Evolutionary conservation across 2,113 vertebrate genomes (phyloP).

Genomic region (Eulemur rufifrons): DNA sequence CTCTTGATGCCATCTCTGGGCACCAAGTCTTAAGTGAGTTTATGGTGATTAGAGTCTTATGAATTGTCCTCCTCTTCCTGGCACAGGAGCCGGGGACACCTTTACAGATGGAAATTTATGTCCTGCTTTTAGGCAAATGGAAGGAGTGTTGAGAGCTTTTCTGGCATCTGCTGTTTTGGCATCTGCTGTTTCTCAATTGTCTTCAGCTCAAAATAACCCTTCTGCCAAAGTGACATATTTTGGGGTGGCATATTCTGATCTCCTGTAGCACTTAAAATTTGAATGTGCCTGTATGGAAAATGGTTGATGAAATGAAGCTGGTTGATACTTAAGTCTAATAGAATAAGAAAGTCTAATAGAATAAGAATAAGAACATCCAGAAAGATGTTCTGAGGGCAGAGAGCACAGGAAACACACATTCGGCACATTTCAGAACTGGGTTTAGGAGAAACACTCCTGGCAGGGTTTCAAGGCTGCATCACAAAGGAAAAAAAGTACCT

Average conservation of each 20-base stretch:
- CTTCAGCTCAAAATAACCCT: not conserved
- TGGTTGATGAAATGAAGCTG: not conserved
- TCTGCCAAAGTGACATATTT: not conserved
- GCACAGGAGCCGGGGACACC: not conserved
- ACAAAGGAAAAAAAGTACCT: not conserved
- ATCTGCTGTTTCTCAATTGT: not conserved
- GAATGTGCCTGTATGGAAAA: not conserved
- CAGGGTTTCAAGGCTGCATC: not conserved
- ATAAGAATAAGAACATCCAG: not conserved
- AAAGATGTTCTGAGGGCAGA: not conserved
- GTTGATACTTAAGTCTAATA: not conserved
- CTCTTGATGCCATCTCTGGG: not conserved
- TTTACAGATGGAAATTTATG: not conserved
- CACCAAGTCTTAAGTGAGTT: no score
- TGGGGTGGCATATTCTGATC: not conserved
- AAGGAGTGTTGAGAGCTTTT: not conserved
- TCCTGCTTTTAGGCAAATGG: not conserved
- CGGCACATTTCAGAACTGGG: not conserved
- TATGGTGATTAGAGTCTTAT: not conserved
- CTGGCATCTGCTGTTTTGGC: not conserved
- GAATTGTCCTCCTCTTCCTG: not conserved
- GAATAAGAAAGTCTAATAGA: not conserved
- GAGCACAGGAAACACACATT: not conserved
- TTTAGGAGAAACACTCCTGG: not conserved
- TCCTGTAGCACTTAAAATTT: not conserved